Percentiles rank a stretch among this genome's conserved stretches.
phyloP scores from a whole-genome alignment of 2,888 invertebrate genomes.

The Tachina grossa region DNA sequence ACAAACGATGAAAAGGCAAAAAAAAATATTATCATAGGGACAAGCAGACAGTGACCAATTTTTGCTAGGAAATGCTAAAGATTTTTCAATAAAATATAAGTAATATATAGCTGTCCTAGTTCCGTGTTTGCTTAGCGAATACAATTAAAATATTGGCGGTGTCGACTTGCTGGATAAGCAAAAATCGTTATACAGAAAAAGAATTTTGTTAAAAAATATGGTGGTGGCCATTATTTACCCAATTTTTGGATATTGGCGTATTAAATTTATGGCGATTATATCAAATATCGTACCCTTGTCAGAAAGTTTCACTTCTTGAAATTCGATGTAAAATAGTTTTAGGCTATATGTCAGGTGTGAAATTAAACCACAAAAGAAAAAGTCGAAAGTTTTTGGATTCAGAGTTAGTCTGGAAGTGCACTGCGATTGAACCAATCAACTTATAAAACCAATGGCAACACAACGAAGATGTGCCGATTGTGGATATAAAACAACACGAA shows the following conservation, averaged over 20 bases:
- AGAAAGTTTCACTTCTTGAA: not conserved
- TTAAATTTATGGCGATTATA: not conserved
- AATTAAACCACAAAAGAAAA: too few species aligned
- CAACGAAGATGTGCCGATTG: not conserved
- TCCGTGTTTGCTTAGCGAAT: too few species aligned
- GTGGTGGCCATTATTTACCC: not conserved
- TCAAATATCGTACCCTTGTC: not conserved
- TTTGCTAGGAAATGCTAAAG: too few species aligned
- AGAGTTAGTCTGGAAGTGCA: not conserved
- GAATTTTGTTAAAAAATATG: not conserved
- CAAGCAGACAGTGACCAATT: too few species aligned
- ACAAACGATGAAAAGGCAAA: too few species aligned
- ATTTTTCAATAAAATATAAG: too few species aligned
- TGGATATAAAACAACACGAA: not conserved
- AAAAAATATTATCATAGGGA: too few species aligned
- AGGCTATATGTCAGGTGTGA: too few species aligned
- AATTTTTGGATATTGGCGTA: not conserved
- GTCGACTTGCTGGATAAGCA: too few species aligned
- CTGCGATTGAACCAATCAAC: not conserved
- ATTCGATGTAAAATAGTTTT: not conserved
- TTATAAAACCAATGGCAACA: not conserved
- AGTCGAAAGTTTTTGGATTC: too few species aligned
- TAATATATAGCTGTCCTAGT: too few species aligned
- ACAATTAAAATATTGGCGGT: too few species aligned
- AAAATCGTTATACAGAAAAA: not conserved